Evolutionary conservation across 1,140 invertebrate genomes (phyloP).

Genomic region (Drosophila carrolli): DNA sequence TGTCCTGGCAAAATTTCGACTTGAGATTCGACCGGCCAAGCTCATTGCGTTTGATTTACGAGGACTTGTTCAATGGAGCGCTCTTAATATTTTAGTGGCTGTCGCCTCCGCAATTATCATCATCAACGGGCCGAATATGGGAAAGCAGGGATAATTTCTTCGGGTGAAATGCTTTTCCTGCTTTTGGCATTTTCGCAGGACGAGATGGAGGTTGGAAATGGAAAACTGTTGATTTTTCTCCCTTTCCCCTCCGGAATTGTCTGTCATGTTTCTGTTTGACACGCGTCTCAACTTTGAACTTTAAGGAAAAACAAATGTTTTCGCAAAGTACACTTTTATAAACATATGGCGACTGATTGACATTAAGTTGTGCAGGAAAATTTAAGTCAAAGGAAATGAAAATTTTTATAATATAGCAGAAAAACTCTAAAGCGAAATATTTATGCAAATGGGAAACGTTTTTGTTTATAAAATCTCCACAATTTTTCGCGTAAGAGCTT

Average conservation of each 20-base stretch:
- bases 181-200: conserved; percentile 45
- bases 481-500: no score
- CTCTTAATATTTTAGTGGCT: conserved; percentile 49
- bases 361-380: conserved; percentile 31
- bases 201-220: conserved; percentile 28
- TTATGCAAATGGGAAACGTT: background rate
- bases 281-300: conserved; percentile 78
- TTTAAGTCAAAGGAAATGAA: background rate
- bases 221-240: conserved; percentile 73
- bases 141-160: conserved; percentile 20
- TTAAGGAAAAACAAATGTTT: conserved; percentile 32
- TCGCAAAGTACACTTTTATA: conserved; percentile 23
- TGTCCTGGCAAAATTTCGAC: conserved; percentile 27
- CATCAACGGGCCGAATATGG: conserved; percentile 15
- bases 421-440: conserved; percentile 1
- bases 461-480: no score
- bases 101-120: conserved; percentile 64
- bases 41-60: conserved; percentile 65
- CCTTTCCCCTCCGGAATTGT: conserved; percentile 47
- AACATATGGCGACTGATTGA: conserved; percentile 38
- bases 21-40: background rate
- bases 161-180: conserved; percentile 25
- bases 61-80: conserved; percentile 61
- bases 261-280: conserved; percentile 39
- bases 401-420: background rate